Conservation (phyloP, 2,797 vertebrate species). For the Monodelphis domestica region DNA sequence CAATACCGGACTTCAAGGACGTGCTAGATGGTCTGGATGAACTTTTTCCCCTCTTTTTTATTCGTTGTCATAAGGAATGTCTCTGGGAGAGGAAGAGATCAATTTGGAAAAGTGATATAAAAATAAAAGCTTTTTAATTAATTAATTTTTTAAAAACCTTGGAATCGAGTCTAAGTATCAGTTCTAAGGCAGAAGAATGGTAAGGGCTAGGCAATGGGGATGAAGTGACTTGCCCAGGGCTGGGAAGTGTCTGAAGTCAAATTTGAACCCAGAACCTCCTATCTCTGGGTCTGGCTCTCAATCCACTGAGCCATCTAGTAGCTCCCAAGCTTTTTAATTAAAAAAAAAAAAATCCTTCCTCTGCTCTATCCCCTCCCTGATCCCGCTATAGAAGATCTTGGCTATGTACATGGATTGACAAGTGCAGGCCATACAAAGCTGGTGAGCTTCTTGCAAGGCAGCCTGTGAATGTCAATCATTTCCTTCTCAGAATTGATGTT, state of each 20-base stretch:
- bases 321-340: no score
- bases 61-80: neutral
- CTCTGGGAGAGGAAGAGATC: neutral
- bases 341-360: neutral
- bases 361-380: neutral
- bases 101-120: neutral
- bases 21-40: neutral
- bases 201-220: no score
- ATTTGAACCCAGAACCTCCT: no score
- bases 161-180: no score
- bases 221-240: no score
- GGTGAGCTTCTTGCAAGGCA: neutral
- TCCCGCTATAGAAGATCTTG: neutral
- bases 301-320: no score
- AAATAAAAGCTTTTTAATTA: neutral
- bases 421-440: neutral
- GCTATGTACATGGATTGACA: neutral
- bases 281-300: no score
- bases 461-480: neutral
- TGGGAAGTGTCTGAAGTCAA: no score
- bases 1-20: neutral
- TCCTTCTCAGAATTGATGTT: neutral
- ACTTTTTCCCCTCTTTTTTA: neutral
- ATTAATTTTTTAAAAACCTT: no score
- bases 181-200: no score